Conservation (phyloP, 2,113 vertebrate genomes). For the Misgurnus mizolepis region DNA sequence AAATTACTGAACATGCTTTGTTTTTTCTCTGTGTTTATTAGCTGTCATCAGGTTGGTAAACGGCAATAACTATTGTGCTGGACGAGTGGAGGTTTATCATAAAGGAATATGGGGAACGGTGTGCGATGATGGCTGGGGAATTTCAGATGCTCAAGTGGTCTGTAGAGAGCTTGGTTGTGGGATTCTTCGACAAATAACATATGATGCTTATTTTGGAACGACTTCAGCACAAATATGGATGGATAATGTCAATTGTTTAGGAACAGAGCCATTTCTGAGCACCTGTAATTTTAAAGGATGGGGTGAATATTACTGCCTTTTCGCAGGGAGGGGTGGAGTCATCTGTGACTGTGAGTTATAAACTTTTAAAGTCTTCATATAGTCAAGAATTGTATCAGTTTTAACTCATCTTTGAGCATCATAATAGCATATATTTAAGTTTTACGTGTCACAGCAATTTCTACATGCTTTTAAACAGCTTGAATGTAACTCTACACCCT, state of each 20-base stretch:
- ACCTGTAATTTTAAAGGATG: slow-evolving; percentile 1
- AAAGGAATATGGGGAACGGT: slow-evolving; percentile 23
- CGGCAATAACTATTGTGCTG: background rate
- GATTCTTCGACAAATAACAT: background rate
- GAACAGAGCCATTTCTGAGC: background rate
- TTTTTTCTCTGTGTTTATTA: background rate
- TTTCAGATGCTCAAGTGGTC: slow-evolving; percentile 9
- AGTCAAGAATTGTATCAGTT: no score
- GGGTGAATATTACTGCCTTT: background rate
- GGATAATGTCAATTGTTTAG: background rate
- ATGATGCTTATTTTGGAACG: background rate
- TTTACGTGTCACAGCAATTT: no score
- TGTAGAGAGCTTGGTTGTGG: slow-evolving; percentile 17
- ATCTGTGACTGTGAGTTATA: background rate
- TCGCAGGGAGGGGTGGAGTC: background rate
- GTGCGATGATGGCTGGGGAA: slow-evolving; percentile 27
- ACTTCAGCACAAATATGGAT: background rate
- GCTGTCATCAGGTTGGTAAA: slow-evolving; percentile 1
- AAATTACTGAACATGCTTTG: no score
- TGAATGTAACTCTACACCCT: no score
- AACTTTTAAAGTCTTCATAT: background rate
- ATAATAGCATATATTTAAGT: no score
- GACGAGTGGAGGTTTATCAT: slow-evolving; percentile 27
- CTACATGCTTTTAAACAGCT: no score
- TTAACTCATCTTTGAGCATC: no score